A percentile compares a stretch with the other conserved stretches of the same genome.
Conservation (phyloP, 2,797 vertebrate genomes). For the Gymnoscopelus braueri region DNA sequence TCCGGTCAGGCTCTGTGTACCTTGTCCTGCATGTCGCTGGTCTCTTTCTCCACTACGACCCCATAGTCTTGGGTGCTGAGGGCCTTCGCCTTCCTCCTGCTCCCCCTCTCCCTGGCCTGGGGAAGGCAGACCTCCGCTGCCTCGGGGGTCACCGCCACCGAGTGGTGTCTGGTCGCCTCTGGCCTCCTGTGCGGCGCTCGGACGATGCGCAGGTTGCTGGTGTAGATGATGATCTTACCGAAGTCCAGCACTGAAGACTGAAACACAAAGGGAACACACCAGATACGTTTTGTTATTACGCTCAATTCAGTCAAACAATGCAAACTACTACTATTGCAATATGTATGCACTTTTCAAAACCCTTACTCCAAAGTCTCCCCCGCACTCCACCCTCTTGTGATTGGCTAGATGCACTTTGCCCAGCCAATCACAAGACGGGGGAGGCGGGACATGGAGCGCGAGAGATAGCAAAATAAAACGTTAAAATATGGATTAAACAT, state of each 20-base stretch:
- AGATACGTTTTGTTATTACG: too few species aligned
- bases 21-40: conserved; percentile 53
- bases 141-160: conserved; percentile 26
- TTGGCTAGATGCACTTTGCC: too few species aligned
- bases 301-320: too few species aligned
- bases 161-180: conserved; percentile 69
- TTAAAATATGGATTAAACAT: too few species aligned
- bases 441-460: too few species aligned
- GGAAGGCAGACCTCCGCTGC: conserved; percentile 74
- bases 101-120: conserved; percentile 58
- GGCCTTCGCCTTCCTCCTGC: conserved; percentile 38
- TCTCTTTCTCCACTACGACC: conserved; percentile 37
- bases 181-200: conserved; percentile 85
- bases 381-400: too few species aligned
- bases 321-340: too few species aligned
- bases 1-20: conserved; percentile 61
- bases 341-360: too few species aligned
- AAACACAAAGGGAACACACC: background rate
- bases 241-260: conserved; percentile 90
- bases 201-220: conserved; percentile 95
- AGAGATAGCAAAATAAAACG: too few species aligned
- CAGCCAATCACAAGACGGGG: too few species aligned
- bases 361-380: too few species aligned
- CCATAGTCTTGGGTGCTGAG: too few species aligned
- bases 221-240: conserved; percentile 98